Evolutionary conservation across 2,113 vertebrate species (phyloP), one percentile per base, ranked within the genome.

Genomic region (Bos taurus): DNA sequence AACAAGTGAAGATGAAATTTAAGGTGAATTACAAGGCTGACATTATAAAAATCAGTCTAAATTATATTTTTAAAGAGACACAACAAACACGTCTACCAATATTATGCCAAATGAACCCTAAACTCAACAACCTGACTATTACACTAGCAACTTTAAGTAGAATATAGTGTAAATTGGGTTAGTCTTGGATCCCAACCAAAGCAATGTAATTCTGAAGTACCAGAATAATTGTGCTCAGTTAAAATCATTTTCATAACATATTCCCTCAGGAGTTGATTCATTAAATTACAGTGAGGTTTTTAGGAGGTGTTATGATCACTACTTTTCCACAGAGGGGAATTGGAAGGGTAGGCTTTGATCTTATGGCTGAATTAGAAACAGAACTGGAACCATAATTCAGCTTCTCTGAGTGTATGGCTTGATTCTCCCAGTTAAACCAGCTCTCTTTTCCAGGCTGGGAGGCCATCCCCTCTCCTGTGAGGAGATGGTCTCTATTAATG

Each of bases 121-220:
- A 96, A 91, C 71, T 91, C 52, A 94, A 54, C 43, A 80, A 30
- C 17, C 67, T 85, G 81, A 81, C 52, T 77, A 17, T 43, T 43
- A 80, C 28, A 43, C 78, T 95, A 59, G 36, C 86, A 46, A 91
- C 33, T 91, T 48, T 54, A 78, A 60, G 50, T 84, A 91, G 36
- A 89, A n/a, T 9, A 83, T 13, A 60, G 14, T 50, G 6, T 88
- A 88, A 83, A 33, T 78, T 96, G 83, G 52, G 12, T 95, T 91
- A 57, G 50, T 90, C 57, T 96, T 92, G 46, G 94, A 95, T 88
- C 25, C n/a, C 26, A 89, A 74, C 6, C 56, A 94, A 94, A 86
- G 50, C 50, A 74, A 92, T 74, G 97, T 87, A 83, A 97, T 93
- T 95, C 57, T 95, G 36, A 95, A 94, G 62, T 59, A 82, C 28